These are phyloP conservation scores for Varanus salvator DNA, from an alignment of 2,113 vertebrate species.

Conservation along the genomic window DNA sequence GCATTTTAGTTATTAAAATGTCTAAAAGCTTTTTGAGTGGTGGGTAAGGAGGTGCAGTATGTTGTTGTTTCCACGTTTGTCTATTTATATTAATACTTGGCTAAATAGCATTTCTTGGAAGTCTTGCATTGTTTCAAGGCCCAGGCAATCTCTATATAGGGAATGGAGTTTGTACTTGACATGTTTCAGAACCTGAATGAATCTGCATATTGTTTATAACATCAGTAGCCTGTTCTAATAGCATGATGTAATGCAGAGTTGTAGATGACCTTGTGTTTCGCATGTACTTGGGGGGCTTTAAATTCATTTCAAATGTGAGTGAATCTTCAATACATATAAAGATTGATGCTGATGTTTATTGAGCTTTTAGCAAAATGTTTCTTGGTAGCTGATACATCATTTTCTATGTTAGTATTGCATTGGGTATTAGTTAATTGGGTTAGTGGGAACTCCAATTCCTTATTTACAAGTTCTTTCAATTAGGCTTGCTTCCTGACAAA, in stretches of 20 bases:
- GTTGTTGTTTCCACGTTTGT: not conserved
- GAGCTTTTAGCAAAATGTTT: not conserved
- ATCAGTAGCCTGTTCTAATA: not conserved
- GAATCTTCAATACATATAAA: not conserved
- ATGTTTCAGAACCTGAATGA: slow-evolving; percentile 4
- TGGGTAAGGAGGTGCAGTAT: not conserved
- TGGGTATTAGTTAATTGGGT: not conserved
- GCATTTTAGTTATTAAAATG: not conserved
- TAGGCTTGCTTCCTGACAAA: too few species aligned
- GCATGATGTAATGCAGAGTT: not conserved
- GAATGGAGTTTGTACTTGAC: not conserved
- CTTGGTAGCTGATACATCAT: not conserved
- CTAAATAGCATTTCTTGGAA: not conserved
- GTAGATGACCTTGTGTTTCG: not conserved
- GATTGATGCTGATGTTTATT: slow-evolving; percentile 4
- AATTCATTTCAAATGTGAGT: not conserved
- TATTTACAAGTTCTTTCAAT: not conserved
- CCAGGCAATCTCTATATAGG: not conserved
- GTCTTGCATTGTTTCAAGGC: not conserved
- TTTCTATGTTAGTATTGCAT: not conserved
- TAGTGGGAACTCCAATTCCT: not conserved
- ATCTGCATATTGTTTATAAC: slow-evolving; percentile 17
- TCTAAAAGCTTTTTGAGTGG: not conserved
- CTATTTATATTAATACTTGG: not conserved
- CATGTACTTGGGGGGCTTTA: not conserved